Evolutionary conservation across 2,888 invertebrate genomes (phyloP).

Genomic region (Hydroisotoma schaefferi): DNA sequence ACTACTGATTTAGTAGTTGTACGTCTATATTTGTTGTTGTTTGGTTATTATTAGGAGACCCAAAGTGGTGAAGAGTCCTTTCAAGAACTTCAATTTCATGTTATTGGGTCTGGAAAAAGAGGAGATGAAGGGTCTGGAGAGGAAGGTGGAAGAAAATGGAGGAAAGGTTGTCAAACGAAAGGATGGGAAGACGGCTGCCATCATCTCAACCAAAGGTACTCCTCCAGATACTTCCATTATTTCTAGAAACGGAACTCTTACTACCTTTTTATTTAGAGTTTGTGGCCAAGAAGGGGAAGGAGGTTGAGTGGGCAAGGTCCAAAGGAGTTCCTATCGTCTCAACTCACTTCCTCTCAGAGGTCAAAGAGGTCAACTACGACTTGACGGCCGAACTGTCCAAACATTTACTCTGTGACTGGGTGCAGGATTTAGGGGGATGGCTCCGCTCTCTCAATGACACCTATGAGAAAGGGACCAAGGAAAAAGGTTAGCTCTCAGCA

Average conservation of each 20-base stretch:
- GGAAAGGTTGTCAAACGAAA: conserved; percentile 65
- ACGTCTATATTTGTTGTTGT: background rate
- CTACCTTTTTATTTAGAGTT: conserved; percentile 50
- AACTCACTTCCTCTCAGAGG: conserved; percentile 65
- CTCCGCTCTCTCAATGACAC: conserved; percentile 26
- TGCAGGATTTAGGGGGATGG: conserved; percentile 24
- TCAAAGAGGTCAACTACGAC: conserved; percentile 38
- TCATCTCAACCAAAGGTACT: conserved; percentile 63
- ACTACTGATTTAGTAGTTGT: too few relatives aligned
- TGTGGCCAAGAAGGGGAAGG: conserved; percentile 58
- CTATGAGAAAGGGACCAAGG: conserved; percentile 17
- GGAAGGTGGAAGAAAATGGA: conserved; percentile 68
- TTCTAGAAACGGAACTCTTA: background rate
- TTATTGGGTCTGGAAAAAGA: conserved; percentile 58
- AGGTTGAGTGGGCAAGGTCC: conserved; percentile 64
- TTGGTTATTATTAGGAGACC: conserved; percentile 21
- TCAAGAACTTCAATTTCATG: conserved; percentile 75
- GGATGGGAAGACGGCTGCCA: conserved; percentile 66
- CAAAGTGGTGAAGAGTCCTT: conserved; percentile 49
- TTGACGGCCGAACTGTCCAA: conserved; percentile 32
- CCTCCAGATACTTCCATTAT: background rate
- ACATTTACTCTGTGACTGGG: conserved; percentile 38
- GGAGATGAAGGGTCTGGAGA: conserved; percentile 65
- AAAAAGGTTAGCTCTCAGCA: conserved; percentile 9
- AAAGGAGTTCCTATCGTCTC: conserved; percentile 76